These are phyloP conservation scores for Heliconius erato DNA, from an alignment of 2,888 invertebrate genomes.

Conservation along the genomic window DNA sequence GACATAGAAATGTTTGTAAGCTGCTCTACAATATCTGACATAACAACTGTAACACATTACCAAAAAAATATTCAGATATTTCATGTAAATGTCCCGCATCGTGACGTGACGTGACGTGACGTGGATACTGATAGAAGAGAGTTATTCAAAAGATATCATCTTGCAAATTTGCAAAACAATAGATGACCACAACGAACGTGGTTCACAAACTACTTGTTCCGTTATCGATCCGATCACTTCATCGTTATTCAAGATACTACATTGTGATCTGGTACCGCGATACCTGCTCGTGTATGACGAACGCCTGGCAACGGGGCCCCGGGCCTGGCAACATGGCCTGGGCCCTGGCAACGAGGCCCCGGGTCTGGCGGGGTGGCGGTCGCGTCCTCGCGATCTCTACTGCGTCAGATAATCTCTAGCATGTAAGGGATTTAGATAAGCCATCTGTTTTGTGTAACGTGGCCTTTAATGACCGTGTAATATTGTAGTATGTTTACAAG, in stretches of 20 bases:
- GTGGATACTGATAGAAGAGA: background rate
- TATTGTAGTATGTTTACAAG: background rate
- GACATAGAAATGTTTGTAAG: too few species aligned
- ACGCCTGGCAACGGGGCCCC: background rate
- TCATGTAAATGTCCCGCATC: too few species aligned
- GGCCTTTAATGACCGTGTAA: background rate
- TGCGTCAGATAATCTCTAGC: slow-evolving; percentile 7
- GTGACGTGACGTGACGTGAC: too few species aligned
- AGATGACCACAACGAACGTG: slow-evolving; percentile 11
- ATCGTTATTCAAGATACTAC: slow-evolving; percentile 27
- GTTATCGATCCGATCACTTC: slow-evolving; percentile 23
- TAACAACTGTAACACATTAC: too few species aligned
- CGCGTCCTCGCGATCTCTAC: slow-evolving; percentile 14
- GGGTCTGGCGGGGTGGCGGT: background rate
- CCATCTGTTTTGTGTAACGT: slow-evolving; percentile 14
- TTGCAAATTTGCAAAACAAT: slow-evolving; percentile 10
- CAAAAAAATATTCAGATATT: too few species aligned
- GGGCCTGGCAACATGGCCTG: too few species aligned
- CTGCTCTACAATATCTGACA: too few species aligned
- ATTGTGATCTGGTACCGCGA: slow-evolving; percentile 4
- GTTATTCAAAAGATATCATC: background rate
- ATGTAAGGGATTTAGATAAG: slow-evolving; percentile 20
- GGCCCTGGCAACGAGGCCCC: too few species aligned
- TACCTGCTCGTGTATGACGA: background rate
- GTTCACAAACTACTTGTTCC: background rate